Base-by-base conservation (phyloP, 2,113 vertebrate species). In the Misgurnus anguillicaudatus region DNA sequence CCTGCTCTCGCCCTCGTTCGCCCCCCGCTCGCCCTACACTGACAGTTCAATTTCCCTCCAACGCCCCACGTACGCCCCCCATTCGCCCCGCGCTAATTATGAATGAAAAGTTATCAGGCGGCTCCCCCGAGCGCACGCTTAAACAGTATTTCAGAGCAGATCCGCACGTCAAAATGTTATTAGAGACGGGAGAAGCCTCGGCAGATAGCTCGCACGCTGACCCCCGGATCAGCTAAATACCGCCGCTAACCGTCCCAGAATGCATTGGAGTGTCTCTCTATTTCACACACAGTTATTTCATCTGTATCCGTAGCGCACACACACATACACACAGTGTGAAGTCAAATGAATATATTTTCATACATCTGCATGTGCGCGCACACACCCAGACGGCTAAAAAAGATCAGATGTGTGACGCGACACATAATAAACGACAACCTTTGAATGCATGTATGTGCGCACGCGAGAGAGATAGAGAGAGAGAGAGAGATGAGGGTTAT, bases 21-120 rank as follows among this genome's bases (percentile, higher is more conserved):
- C 95, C 89, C 94, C 91, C 93, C 93, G 94, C 73, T 63, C 73
- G 31, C 95, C 96, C 93, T 90, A 94, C 93, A 92, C 95, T 98
- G 97, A 98, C 97, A 98, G 97, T 99, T 98, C 96, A 98, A 99
- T 98, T 98, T 98, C 97, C 97, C 95, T 95, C 94, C 94, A 92
- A 92, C 94, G 94, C 92, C 95, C 94, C 93, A 91, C 93, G 93
- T 95, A 97, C 95, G 95, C 95, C 90, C 94, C 93, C 92, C 94
- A 94, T 95, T 98, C 95, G 94, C 95, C 90, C 94, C 90, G 92
- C 92, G 92, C 95, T 99, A 99, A 98, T 99, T 97, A 98, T 98
- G 96, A 99, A 98, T 97, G 97, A 99, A 98, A 97, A 95, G 95
- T 98, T 97, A 98, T 99, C 95, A 98, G 95, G 92, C 94, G 91